Conservation (phyloP, 2,888 invertebrate genomes). For the Euproctis similis region DNA sequence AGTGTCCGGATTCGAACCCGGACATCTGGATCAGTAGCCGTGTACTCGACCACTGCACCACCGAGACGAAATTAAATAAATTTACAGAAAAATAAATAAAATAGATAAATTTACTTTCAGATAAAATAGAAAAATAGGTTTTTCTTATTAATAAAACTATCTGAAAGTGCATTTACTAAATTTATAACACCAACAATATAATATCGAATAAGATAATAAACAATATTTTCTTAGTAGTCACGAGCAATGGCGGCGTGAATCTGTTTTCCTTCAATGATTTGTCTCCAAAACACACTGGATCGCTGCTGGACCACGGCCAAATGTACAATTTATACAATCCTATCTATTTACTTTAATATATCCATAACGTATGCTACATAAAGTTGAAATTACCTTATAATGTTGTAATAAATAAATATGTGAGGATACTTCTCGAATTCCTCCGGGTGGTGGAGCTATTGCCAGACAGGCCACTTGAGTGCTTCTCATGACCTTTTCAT, state of each 20-base stretch:
- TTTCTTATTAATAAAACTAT: no score
- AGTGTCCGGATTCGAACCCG: no score
- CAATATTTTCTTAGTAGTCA: constrained; percentile 43
- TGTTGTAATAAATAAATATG: neutral
- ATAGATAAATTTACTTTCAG: no score
- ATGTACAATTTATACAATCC: constrained; percentile 50
- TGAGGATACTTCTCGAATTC: constrained; percentile 45
- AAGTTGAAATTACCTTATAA: constrained; percentile 20
- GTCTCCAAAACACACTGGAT: constrained; percentile 65
- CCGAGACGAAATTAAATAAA: no score
- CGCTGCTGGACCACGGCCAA: constrained; percentile 67
- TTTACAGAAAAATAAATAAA: no score
- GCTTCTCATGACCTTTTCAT: constrained; percentile 55
- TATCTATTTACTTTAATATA: constrained; percentile 7
- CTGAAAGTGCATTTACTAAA: no score
- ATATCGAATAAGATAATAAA: constrained; percentile 49
- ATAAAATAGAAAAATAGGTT: no score
- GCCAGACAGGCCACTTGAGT: constrained; percentile 43
- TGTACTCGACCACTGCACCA: no score
- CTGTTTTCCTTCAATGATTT: constrained; percentile 73
- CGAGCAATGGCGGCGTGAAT: constrained; percentile 60
- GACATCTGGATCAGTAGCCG: no score
- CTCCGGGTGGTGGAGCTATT: constrained; percentile 43
- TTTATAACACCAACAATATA: constrained; percentile 31
- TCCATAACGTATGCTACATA: constrained; percentile 19